Base-by-base conservation (phyloP, 2,797 vertebrate species). In the Bradypodion ventrale region DNA sequence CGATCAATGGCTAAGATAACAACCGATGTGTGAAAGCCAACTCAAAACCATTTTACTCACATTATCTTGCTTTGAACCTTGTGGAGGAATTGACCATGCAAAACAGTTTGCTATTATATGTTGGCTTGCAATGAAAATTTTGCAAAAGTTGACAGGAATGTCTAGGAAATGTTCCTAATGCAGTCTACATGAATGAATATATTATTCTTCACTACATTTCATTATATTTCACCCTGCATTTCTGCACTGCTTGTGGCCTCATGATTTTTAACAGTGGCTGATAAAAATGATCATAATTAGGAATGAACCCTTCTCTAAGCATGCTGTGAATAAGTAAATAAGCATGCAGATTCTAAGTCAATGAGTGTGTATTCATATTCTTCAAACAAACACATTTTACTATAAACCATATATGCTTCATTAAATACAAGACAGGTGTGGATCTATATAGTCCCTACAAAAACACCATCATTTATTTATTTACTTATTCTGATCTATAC, bases 261-360 rank as follows among this genome's bases (percentile, higher is more conserved):
- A 5, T 62, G 1, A 60, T 74, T 87, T 91, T 82, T 83, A 81
- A 32, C 56, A 87, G 3, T 77, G 74, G 66, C 32, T 80, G 78
- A 89, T 49, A 82, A 5, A 88, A 35, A 66, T 27, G 23, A 2
- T 35, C 79, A 87, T 83, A 69, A 85, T 84, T 77, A 89, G 21
- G 27, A 92, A 86, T 52, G 5, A 16, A 23, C 87, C 21, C 1
- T 89, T 92, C 46, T 87, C 7, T 23, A 87, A 88, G 92, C 87
- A 87, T 23, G 83, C 15, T 12, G 76, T 7, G 0, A 35, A 63
- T 88, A 83, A 90, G 23, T 59, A 89, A 91, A 88, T 27, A 65
- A 21, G 49, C 49, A 68, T 13, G 44, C 44, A 73, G 90, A 87
- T 88, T 68, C 42, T 23, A 90, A 69, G 35, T 15, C 19, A 60